Conservation (phyloP, 2,113 vertebrate species). For the Mus musculus region DNA sequence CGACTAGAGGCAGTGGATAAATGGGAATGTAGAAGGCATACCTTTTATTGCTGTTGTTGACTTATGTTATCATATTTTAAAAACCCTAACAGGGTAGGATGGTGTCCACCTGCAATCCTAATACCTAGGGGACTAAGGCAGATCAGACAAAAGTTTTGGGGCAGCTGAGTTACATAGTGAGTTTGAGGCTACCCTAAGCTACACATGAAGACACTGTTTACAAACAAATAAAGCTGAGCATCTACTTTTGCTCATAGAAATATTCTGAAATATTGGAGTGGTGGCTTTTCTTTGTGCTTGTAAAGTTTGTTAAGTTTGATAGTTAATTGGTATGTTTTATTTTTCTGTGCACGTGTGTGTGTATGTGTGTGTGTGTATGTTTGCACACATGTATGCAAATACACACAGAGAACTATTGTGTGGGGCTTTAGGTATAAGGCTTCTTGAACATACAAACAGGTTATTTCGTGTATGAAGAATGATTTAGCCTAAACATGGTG, state of each 20-base stretch:
- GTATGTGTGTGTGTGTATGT: neutral
- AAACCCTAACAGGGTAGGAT: neutral
- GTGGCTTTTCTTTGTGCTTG: neutral
- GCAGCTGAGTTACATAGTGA: neutral
- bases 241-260: neutral
- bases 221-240: neutral
- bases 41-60: neutral
- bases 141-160: neutral
- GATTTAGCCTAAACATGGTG: neutral
- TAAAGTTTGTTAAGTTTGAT: neutral
- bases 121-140: neutral
- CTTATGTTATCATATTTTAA: neutral
- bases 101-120: neutral
- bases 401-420: neutral
- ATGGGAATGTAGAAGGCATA: neutral
- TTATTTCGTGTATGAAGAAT: neutral
- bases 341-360: neutral
- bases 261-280: neutral
- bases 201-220: neutral
- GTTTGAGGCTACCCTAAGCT: neutral
- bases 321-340: neutral
- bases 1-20: constrained; percentile 38
- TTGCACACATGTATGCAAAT: neutral
- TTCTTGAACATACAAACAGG: neutral
- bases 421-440: neutral